Evolutionary conservation across 2,888 invertebrate species (phyloP), one percentile per base, ranked within the genome.

Genomic region (Tenthredo mesomela): DNA sequence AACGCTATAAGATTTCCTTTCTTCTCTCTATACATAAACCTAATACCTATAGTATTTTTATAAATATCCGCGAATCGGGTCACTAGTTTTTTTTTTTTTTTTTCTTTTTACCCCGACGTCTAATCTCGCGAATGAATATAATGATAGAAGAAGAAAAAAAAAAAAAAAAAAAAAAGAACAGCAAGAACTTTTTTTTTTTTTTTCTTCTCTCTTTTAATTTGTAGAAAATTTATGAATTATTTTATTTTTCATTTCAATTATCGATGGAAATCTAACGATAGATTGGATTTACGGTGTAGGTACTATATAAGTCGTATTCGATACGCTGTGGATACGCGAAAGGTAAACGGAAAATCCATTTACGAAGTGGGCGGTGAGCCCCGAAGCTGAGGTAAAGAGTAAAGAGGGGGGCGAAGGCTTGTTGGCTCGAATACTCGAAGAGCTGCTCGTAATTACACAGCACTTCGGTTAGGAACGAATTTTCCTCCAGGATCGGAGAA

Each of bases 371-470:
- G 54, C 50, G 77, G 73, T 3, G 75, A 77, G 50, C 29, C 33
- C 29, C 33, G 67, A 33, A 33, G 77, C 43, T 18, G 77, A n/a
- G 54, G 73, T 21, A 73, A 21, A 70, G 18, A 73, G 40, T 43
- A 73, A 43, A 77, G 50, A 33, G 75, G 50, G 54, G 75, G 50
- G 3, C 47, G 47, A 77, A 77, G 50, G 33, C 50, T 77, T 77
- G 77, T 50, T 77, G 77, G 77, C 50, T 77, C 77, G 50, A 50
- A 54, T 50, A 77, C 77, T 77, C 77, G 77, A 77, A 18, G 54
- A 77, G 80, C 40, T 61, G 40, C 15, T 80, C 80, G 80, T 80
- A 80, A 80, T 80, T 80, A 80, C 80, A 80, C 80, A 80, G 80
- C 80, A 80, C 80, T 80, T 80, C 58, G 80, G 37, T 10, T 80